Percentiles rank a stretch among this genome's conserved stretches.
These are phyloP conservation scores for Astropecten irregularis DNA, from an alignment of 53 echinoderm and acorn worm species.

Conservation along the genomic window DNA sequence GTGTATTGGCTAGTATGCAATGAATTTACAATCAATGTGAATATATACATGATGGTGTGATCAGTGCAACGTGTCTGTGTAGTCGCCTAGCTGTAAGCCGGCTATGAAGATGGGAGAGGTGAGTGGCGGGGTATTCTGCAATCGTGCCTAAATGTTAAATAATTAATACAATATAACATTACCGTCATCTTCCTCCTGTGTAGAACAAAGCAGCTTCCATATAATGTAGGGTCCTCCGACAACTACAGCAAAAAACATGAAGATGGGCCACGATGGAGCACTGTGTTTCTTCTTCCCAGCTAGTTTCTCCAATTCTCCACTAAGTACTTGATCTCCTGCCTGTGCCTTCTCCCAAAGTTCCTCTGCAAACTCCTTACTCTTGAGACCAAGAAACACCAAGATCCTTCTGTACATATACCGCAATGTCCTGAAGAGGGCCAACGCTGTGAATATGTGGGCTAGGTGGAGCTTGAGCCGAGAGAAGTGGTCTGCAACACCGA, in stretches of 20 bases:
- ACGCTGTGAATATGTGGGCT: conserved; percentile 80
- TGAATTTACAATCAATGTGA: no score
- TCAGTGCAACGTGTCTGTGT: no score
- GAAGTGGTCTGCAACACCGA: conserved; percentile 96
- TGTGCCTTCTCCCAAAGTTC: conserved; percentile 87
- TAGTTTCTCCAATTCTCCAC: conserved; percentile 18
- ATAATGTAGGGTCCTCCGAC: conserved; percentile 95
- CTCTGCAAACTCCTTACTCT: conserved; percentile 74
- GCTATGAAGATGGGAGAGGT: no score
- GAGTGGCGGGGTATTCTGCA: no score
- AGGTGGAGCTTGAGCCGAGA: conserved; percentile 91
- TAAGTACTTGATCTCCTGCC: conserved; percentile 29
- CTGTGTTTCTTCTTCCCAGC: conserved; percentile 24
- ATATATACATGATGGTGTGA: no score
- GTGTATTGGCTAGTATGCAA: no score
- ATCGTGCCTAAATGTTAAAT: no score
- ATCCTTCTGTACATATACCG: conserved; percentile 75
- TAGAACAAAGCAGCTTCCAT: conserved; percentile 86
- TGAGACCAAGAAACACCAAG: conserved; percentile 70
- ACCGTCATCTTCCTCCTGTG: conserved; percentile 58
- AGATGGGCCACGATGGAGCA: conserved; percentile 91
- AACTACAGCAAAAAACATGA: conserved; percentile 98
- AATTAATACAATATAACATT: no score
- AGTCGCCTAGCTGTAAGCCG: no score
- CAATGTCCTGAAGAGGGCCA: conserved; percentile 85